Evolutionary conservation across 2,888 invertebrate genomes (phyloP).

Genomic region (Acanthopleura granulata): DNA sequence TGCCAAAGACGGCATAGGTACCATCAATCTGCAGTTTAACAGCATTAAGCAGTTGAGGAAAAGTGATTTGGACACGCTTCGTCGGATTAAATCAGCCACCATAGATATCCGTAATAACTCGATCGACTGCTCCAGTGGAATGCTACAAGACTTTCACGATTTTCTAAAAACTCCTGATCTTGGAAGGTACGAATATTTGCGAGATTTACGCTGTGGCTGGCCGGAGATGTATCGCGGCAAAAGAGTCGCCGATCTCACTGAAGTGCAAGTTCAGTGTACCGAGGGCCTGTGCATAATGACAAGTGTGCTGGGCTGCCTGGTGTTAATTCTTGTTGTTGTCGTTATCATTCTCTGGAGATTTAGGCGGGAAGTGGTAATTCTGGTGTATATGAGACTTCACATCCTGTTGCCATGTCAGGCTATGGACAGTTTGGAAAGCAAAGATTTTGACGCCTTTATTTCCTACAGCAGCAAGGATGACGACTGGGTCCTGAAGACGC

Average conservation of each 20-base stretch:
- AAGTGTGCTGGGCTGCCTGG: conserved; percentile 27
- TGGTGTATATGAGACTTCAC: conserved; percentile 53
- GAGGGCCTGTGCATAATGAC: conserved; percentile 4
- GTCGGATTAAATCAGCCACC: conserved; percentile 28
- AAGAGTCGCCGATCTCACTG: neutral
- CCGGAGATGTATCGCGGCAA: neutral
- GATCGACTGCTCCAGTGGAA: conserved; percentile 44
- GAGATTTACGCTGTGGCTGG: neutral
- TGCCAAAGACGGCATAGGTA: neutral
- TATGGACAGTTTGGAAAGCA: conserved; percentile 11
- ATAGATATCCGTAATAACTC: conserved; percentile 48
- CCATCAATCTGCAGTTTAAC: conserved; percentile 7
- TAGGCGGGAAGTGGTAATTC: conserved; percentile 42
- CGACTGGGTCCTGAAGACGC: conserved; percentile 85
- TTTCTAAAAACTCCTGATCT: neutral
- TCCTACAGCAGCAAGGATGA: conserved; percentile 91
- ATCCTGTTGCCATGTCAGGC: conserved; percentile 49
- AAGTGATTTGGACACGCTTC: neutral
- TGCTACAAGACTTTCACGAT: conserved; percentile 6
- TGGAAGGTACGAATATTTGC: conserved; percentile 12
- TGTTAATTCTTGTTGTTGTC: conserved; percentile 27
- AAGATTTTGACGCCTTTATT: conserved; percentile 85
- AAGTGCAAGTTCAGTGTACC: neutral
- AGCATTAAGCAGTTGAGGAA: neutral
- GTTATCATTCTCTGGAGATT: conserved; percentile 29